Conservation (phyloP, 2,797 vertebrate species). For the Lepilemur ruficaudatus region DNA sequence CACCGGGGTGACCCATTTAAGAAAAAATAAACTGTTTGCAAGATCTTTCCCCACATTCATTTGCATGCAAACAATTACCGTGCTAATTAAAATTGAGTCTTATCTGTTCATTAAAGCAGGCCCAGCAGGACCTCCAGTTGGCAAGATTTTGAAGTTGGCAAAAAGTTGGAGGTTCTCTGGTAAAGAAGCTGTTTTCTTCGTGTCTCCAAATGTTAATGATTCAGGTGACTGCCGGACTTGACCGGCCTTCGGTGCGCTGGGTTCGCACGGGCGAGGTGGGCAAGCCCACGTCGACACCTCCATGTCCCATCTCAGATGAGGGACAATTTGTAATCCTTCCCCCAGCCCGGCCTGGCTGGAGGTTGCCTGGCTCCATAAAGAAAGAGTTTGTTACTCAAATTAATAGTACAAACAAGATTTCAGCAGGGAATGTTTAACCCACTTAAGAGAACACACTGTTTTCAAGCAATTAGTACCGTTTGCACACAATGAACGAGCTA, state of each 20-base stretch:
- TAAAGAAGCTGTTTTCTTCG: background rate
- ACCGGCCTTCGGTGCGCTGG: background rate
- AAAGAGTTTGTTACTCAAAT: conserved; percentile 53
- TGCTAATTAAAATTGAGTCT: conserved; percentile 73
- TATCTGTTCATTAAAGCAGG: conserved; percentile 66
- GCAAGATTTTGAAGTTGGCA: conserved; percentile 57
- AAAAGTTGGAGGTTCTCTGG: background rate
- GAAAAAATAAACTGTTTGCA: conserved; percentile 67
- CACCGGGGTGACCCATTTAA: conserved; percentile 66
- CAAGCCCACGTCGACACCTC: background rate
- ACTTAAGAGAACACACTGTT: conserved; percentile 56
- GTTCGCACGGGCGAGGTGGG: background rate
- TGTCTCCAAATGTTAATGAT: background rate
- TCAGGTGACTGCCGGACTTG: background rate
- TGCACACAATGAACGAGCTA: conserved; percentile 52
- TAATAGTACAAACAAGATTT: conserved; percentile 64
- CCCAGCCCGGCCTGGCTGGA: background rate
- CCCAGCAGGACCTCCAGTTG: conserved; percentile 68
- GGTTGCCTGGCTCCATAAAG: background rate
- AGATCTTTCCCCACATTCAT: background rate
- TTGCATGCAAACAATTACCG: conserved; percentile 66
- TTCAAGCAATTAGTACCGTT: conserved; percentile 54
- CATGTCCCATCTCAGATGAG: background rate
- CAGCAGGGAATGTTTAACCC: conserved; percentile 70
- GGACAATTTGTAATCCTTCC: background rate